Evolutionary conservation across 2,888 invertebrate genomes (phyloP).

Genomic region (Coecobrya sp.): DNA sequence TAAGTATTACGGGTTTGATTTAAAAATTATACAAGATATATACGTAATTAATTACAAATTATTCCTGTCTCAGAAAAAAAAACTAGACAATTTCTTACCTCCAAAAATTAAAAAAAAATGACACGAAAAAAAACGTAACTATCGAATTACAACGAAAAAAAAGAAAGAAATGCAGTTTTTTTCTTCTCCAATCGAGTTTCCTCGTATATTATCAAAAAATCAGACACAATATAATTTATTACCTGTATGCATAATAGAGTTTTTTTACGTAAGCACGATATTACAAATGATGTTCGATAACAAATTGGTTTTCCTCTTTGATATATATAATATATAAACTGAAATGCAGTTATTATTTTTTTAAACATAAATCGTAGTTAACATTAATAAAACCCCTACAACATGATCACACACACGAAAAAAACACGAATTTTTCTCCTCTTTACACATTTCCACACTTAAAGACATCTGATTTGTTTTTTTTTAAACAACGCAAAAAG

Average conservation of each 20-base stretch:
- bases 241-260: conserved; percentile 25
- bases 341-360: conserved; percentile 4
- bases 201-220: conserved; percentile 28
- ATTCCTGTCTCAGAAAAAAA: conserved; percentile 47
- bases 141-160: conserved; percentile 57
- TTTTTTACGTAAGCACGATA: conserved; percentile 44
- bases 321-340: background rate
- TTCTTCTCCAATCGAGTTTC: conserved; percentile 24
- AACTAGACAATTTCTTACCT: conserved; percentile 53
- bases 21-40: conserved; percentile 61
- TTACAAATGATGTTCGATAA: conserved; percentile 50
- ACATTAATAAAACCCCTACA: conserved; percentile 29
- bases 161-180: background rate
- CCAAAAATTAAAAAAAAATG: conserved; percentile 71
- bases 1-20: conserved; percentile 68
- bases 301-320: background rate
- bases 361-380: conserved; percentile 10
- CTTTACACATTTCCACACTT: conserved; percentile 29
- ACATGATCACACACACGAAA: conserved; percentile 52
- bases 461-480: conserved; percentile 19
- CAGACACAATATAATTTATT: background rate
- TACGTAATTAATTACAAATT: conserved; percentile 55
- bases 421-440: background rate
- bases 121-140: conserved; percentile 42
- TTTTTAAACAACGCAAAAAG: background rate